A percentile compares a stretch with the other conserved stretches of the same genome.
These are phyloP conservation scores for Acrobasis consociella DNA, from an alignment of 2,888 invertebrate genomes.

Conservation along the genomic window DNA sequence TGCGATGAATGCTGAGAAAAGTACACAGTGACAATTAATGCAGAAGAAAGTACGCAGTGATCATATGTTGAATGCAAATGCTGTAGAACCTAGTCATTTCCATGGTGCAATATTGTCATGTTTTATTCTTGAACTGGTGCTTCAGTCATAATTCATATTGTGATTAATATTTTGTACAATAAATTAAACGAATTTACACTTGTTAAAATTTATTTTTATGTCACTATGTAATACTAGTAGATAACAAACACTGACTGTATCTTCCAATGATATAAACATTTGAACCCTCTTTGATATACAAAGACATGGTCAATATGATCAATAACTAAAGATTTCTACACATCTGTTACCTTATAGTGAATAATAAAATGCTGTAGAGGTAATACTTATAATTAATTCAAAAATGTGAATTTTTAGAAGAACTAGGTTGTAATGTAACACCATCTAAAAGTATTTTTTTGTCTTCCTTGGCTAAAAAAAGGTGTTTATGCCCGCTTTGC, in stretches of 20 bases:
- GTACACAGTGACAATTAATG: background rate
- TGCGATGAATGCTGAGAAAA: background rate
- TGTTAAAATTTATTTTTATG: conserved; percentile 9
- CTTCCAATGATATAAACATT: no score
- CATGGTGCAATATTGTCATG: conserved; percentile 15
- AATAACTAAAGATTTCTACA: no score
- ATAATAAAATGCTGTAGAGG: conserved; percentile 30
- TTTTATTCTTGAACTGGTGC: conserved; percentile 14
- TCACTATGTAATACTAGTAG: background rate
- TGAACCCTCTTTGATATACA: no score
- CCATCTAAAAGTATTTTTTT: no score
- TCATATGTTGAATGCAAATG: background rate
- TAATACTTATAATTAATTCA: background rate
- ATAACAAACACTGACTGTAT: background rate
- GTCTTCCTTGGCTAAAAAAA: no score
- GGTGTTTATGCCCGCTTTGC: no score
- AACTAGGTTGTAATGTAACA: no score
- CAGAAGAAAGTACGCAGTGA: background rate
- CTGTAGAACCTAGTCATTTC: background rate
- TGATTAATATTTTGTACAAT: background rate
- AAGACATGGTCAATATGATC: no score
- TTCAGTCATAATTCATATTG: background rate
- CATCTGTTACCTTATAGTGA: background rate
- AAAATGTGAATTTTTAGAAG: no score
- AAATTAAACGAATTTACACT: conserved; percentile 3